phyloP scores from a whole-genome alignment of 2,888 invertebrate species.

The Lepeophtheirus nordmannii region DNA sequence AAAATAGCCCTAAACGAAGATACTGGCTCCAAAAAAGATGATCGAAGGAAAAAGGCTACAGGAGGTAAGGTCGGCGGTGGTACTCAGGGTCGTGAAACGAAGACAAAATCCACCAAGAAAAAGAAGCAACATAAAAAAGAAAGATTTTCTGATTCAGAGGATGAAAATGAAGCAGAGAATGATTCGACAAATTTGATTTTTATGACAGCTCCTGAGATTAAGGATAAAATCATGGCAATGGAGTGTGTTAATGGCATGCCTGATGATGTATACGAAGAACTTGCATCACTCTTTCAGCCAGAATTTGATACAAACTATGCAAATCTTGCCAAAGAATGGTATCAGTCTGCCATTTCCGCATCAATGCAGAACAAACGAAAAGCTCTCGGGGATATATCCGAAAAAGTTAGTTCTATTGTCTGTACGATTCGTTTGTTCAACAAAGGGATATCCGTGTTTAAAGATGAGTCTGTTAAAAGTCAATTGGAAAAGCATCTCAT shows the following conservation, averaged over 20 bases:
- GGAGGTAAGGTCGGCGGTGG: conserved; percentile 81
- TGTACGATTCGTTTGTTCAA: conserved; percentile 36
- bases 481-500: conserved; percentile 64
- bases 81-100: conserved; percentile 80
- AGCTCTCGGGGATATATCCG: conserved; percentile 62
- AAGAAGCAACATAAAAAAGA: conserved; percentile 39
- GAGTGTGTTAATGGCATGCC: conserved; percentile 43
- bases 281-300: conserved; percentile 51
- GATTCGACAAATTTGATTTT: conserved; percentile 42
- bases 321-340: conserved; percentile 26
- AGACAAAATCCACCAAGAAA: conserved; percentile 83
- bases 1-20: conserved; percentile 33
- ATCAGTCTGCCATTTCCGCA: conserved; percentile 16
- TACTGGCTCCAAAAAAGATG: conserved; percentile 56
- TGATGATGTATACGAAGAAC: conserved; percentile 50
- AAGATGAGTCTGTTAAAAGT: conserved; percentile 44
- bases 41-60: conserved; percentile 68
- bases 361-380: conserved; percentile 44
- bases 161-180: conserved; percentile 27
- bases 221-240: conserved; percentile 42
- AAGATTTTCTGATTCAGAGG: conserved; percentile 54
- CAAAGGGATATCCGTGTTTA: conserved; percentile 42
- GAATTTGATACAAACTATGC: conserved; percentile 16
- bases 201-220: conserved; percentile 50
- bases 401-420: conserved; percentile 56